Percentiles rank a stretch among this genome's conserved stretches.
These are phyloP conservation scores for Hirudo medicinalis DNA, from an alignment of 1,140 invertebrate genomes.

Conservation along the genomic window DNA sequence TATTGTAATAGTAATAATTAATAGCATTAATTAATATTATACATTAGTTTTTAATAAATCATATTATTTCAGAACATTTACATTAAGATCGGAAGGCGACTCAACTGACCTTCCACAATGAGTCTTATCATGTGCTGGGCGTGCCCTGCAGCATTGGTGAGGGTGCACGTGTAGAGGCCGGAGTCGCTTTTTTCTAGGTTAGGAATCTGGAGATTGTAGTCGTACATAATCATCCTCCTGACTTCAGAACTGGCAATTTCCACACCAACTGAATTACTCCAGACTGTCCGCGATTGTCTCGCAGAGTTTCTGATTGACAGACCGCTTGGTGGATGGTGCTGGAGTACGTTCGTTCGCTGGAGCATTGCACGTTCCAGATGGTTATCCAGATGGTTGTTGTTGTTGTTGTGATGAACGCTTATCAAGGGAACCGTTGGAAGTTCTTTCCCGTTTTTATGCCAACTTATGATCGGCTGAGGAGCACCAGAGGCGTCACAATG, in stretches of 20 bases:
- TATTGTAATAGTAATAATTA: too few species aligned
- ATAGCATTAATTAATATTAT: too few species aligned
- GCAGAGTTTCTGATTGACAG: background rate
- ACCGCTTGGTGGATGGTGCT: background rate
- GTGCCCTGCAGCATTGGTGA: constrained; percentile 81
- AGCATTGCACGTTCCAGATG: background rate
- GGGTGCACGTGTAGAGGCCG: constrained; percentile 88
- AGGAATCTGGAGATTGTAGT: constrained; percentile 36
- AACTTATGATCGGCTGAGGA: constrained; percentile 30
- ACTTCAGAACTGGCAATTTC: background rate
- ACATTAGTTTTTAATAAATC: too few species aligned
- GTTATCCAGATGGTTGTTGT: background rate
- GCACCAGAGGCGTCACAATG: constrained; percentile 84
- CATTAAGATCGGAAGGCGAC: background rate
- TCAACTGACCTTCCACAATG: constrained; percentile 70
- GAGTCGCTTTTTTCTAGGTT: constrained; percentile 81
- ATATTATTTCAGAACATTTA: too few species aligned
- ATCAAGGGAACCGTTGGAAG: constrained; percentile 21
- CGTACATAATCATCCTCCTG: constrained; percentile 1
- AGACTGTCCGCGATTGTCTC: too few species aligned
- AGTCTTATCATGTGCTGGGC: constrained; percentile 83
- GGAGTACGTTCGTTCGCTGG: background rate
- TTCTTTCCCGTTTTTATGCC: constrained; percentile 29
- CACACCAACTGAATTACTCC: background rate
- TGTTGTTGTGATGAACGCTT: constrained; percentile 5